phyloP scores from a whole-genome alignment of 2,797 vertebrate species.

The Ficedula albicollis region DNA sequence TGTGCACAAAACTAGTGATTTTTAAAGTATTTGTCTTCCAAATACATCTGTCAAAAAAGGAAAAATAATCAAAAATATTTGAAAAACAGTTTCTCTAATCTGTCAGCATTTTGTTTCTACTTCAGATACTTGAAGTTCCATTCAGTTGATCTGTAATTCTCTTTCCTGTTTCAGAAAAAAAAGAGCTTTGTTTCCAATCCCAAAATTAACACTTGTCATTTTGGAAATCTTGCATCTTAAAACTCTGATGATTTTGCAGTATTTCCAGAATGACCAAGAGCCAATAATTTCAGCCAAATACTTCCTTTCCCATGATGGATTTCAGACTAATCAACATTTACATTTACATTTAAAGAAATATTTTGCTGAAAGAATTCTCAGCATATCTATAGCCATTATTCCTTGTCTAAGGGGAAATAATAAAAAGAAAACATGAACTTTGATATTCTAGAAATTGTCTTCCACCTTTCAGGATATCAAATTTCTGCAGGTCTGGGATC shows the following conservation, averaged over 20 bases:
- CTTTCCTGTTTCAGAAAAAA: not conserved
- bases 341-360: not conserved
- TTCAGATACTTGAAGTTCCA: not conserved
- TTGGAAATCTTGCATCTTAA: not conserved
- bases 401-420: not conserved
- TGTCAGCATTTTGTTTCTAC: not conserved
- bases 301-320: not conserved
- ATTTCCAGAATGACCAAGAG: not conserved
- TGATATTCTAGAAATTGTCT: not conserved
- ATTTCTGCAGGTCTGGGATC: not conserved
- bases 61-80: not conserved
- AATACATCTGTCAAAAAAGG: not conserved
- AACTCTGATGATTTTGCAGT: not conserved
- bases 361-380: not conserved
- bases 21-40: not conserved
- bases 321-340: not conserved
- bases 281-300: not conserved
- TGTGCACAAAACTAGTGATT: rapidly evolving
- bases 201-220: not conserved
- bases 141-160: not conserved
- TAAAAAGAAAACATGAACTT: not conserved
- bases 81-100: not conserved
- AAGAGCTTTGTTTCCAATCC: not conserved
- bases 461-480: not conserved
- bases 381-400: not conserved